phyloP scores from a whole-genome alignment of 64 coral and sea anemone species.

The Pocillopora verrucosa region DNA sequence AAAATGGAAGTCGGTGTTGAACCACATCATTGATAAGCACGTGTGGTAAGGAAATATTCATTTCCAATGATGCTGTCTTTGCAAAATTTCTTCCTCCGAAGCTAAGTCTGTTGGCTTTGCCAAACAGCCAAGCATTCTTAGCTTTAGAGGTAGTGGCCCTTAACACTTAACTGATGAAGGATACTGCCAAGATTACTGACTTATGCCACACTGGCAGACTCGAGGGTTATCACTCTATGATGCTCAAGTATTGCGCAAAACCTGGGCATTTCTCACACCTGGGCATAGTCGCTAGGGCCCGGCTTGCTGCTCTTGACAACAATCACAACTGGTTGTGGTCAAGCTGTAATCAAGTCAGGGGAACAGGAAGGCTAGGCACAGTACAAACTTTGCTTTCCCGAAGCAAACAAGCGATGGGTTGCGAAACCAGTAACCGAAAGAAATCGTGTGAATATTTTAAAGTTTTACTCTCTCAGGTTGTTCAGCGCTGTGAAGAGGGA shows the following conservation, averaged over 20 bases:
- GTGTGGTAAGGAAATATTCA: no score
- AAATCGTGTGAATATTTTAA: no score
- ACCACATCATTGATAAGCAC: no score
- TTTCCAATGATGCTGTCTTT: no score
- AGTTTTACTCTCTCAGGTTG: no score
- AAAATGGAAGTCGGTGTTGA: no score
- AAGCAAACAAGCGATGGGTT: constrained; percentile 33
- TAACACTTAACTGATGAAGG: constrained; percentile 15
- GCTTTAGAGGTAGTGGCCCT: constrained; percentile 34
- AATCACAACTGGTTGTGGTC: background rate
- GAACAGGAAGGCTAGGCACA: constrained; percentile 21
- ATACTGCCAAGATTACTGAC: constrained; percentile 1
- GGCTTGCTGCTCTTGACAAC: constrained; percentile 24
- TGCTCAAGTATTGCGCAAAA: constrained; percentile 24
- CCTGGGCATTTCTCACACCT: constrained; percentile 12
- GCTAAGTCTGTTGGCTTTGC: background rate
- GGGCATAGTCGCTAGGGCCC: constrained; percentile 21
- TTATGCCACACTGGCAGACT: constrained; percentile 30
- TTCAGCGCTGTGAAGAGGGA: no score
- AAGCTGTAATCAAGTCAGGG: background rate
- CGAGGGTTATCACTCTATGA: background rate
- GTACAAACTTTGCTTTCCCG: constrained; percentile 12
- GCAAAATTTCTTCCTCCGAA: no score
- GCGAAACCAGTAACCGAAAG: constrained; percentile 18
- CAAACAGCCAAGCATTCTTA: constrained; percentile 4